Evolutionary conservation across 92 coral and sea anemone species (phyloP).

Genomic region (Plumapathes pennacea): DNA sequence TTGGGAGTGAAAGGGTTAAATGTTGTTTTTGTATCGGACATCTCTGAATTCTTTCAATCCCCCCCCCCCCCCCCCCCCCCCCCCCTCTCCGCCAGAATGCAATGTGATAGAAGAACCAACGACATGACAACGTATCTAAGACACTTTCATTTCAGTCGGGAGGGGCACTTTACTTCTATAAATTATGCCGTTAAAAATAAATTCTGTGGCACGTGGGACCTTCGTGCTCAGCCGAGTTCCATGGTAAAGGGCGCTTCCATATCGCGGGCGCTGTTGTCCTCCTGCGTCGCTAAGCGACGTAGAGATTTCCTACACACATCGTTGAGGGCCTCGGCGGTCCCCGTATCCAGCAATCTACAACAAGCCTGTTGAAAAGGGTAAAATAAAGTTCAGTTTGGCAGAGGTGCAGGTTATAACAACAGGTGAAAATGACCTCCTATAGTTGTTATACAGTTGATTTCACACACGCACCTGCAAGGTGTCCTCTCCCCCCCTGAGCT

Average conservation of each 20-base stretch:
- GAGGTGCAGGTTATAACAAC: not conserved
- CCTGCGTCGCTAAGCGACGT: conserved; percentile 76
- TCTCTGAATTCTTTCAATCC: no score
- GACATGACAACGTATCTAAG: no score
- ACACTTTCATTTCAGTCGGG: no score
- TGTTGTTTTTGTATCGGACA: no score
- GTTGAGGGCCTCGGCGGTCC: conserved; percentile 60
- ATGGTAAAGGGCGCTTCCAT: conserved; percentile 44
- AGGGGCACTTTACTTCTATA: no score
- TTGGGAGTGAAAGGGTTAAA: no score
- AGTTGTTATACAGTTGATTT: not conserved
- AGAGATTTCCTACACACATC: conserved; percentile 73
- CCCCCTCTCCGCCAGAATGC: no score
- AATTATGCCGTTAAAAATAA: no score
- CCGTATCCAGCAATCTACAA: conserved; percentile 63
- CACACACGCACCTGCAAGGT: conserved; percentile 67
- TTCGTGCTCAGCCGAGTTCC: conserved; percentile 62
- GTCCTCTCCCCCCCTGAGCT: conserved; percentile 62
- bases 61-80: no score
- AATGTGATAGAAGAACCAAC: no score
- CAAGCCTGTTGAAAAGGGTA: conserved; percentile 39
- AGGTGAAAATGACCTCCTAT: not conserved
- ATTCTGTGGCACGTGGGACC: no score
- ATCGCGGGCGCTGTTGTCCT: conserved; percentile 45
- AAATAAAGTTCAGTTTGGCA: not conserved